A percentile compares a stretch with the other conserved stretches of the same genome.
phyloP scores from a whole-genome alignment of 2,797 vertebrate species.

The Bucorvus abyssinicus region DNA sequence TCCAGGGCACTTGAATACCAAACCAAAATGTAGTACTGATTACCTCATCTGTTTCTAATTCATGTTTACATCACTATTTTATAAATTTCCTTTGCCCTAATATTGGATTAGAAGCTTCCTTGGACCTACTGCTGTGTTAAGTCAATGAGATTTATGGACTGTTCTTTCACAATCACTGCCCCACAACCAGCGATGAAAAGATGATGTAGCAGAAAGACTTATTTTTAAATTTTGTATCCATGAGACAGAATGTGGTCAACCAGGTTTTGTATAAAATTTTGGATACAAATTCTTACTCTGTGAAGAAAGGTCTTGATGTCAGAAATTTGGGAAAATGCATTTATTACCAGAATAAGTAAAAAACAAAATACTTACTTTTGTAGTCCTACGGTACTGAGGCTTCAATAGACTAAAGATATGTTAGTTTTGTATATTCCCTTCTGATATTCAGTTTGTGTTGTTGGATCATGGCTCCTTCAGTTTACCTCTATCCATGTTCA shows the following conservation, averaged over 20 bases:
- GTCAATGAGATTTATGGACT: neutral
- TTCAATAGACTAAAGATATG: neutral
- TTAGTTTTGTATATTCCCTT: slow-evolving; percentile 48
- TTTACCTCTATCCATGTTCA: slow-evolving; percentile 40
- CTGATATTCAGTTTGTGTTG: slow-evolving; percentile 49
- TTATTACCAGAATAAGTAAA: slow-evolving; percentile 25
- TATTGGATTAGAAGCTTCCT: neutral
- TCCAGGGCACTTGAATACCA: neutral
- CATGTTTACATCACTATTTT: neutral
- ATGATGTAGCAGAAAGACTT: neutral
- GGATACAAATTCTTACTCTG: neutral
- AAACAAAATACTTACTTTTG: neutral
- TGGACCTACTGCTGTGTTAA: neutral
- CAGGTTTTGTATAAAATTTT: neutral
- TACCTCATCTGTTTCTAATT: neutral
- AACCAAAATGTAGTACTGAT: neutral
- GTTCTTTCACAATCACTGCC: neutral
- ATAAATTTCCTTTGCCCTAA: neutral
- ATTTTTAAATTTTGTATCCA: neutral
- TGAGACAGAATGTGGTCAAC: neutral
- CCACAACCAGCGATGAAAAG: neutral
- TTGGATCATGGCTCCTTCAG: slow-evolving; percentile 43
- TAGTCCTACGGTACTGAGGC: neutral
- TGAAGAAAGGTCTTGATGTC: slow-evolving; percentile 25
- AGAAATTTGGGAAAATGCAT: slow-evolving; percentile 10